Evolutionary conservation across 1,140 invertebrate genomes (phyloP), one percentile per base, ranked within the genome.

Genomic region (Drosophila eugracilis): DNA sequence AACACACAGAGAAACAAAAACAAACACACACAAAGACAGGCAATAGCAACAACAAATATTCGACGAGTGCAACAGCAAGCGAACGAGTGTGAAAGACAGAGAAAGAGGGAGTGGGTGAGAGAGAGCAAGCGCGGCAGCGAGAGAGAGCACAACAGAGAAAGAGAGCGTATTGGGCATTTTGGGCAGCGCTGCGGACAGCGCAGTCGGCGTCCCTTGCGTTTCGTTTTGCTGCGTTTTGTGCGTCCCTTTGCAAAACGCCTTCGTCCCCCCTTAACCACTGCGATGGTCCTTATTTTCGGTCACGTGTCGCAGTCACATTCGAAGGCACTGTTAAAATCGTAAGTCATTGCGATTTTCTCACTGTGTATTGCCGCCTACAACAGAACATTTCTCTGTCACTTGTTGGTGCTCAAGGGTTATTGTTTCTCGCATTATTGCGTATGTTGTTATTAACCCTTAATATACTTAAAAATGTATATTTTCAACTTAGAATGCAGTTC

Each of bases 361-460:
- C 19, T 1, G 48, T 50, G 30, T 14, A 81, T 62, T 75, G 63
- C 58, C 78, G 80, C 78, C 80, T 69, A 81, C 84, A 81, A 71
- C 77, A 80, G 71, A 62, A 60, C 62, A 67, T 75, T 75, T 79
- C 26, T 53, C 47, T 39, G 26, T 32, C 15, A 3, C n/a, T 10
- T 30, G 28, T 10, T 30, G 28, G 28, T 3, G n/a, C n/a, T n/a
- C n/a, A n/a, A n/a, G n/a, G n/a, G n/a, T n/a, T n/a, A n/a, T n/a
- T n/a, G n/a, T n/a, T n/a, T n/a, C n/a, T n/a, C n/a, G n/a, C n/a
- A n/a, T n/a, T n/a, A n/a, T n/a, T n/a, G n/a, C n/a, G n/a, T n/a
- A n/a, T n/a, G n/a, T n/a, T n/a, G n/a, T n/a, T n/a, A n/a, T n/a
- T n/a, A n/a, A n/a, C n/a, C n/a, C n/a, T n/a, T n/a, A n/a, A n/a